Evolutionary conservation across 2,113 vertebrate genomes (phyloP).

Genomic region (Lagopus muta): DNA sequence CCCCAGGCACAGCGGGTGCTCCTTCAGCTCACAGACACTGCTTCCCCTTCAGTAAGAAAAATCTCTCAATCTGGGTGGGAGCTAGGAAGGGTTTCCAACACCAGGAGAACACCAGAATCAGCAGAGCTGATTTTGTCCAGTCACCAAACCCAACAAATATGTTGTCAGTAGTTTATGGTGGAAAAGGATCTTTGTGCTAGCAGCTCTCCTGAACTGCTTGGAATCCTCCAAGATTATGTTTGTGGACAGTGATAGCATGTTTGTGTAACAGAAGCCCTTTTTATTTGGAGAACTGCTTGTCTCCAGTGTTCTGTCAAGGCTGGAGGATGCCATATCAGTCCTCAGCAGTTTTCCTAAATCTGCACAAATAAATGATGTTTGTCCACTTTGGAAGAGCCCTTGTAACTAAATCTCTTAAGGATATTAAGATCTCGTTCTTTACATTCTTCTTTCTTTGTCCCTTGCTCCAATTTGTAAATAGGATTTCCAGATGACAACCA

Average conservation of each 20-base stretch:
- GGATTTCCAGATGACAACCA: constrained; percentile 36
- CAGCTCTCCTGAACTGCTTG: background rate
- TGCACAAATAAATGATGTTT: background rate
- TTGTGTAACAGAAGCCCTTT: background rate
- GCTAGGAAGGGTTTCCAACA: background rate
- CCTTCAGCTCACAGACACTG: background rate
- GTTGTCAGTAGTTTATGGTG: fast-evolving
- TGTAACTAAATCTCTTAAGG: background rate
- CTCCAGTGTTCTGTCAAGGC: background rate
- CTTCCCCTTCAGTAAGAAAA: background rate
- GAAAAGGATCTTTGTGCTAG: background rate
- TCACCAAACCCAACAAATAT: background rate
- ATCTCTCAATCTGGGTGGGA: background rate
- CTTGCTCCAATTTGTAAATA: constrained; percentile 48
- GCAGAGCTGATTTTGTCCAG: background rate
- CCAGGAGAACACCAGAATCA: too few relatives aligned
- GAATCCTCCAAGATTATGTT: background rate
- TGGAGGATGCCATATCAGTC: background rate
- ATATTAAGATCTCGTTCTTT: constrained; percentile 20
- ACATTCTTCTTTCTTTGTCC: background rate
- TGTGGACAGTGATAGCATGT: fast-evolving
- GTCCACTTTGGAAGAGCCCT: background rate
- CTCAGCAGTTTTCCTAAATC: background rate
- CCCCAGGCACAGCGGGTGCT: background rate
- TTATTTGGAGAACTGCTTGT: background rate